Percentiles rank a stretch among this genome's conserved stretches.
Conservation (phyloP, 2,113 vertebrate genomes). For the Alces alces region DNA sequence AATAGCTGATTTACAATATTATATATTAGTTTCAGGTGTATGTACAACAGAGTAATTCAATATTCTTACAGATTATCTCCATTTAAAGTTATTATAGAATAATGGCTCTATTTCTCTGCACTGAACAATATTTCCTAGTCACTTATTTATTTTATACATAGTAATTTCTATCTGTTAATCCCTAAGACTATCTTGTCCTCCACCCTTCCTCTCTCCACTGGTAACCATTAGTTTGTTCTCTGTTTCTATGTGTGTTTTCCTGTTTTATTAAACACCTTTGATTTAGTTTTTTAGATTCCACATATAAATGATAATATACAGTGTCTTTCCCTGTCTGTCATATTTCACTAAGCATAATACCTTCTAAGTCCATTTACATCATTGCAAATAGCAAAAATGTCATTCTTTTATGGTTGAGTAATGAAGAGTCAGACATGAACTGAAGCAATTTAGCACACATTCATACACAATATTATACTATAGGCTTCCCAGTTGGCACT, state of each 20-base stretch:
- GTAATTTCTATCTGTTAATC: background rate
- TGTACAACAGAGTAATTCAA: background rate
- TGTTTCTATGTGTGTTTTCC: background rate
- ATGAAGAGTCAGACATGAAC: background rate
- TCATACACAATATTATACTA: background rate
- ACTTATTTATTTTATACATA: background rate
- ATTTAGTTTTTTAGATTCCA: background rate
- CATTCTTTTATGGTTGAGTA: background rate
- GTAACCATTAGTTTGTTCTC: background rate
- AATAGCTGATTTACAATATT: background rate
- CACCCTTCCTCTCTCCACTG: background rate
- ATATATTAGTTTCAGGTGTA: background rate
- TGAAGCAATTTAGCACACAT: background rate
- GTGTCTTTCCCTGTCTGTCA: background rate
- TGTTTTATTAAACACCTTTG: background rate
- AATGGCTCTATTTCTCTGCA: background rate
- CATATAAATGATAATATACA: background rate
- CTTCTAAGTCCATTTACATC: background rate
- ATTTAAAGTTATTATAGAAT: background rate
- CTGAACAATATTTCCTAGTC: background rate
- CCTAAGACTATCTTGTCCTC: background rate
- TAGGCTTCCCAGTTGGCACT: background rate
- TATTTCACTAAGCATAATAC: background rate
- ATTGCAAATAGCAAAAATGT: background rate
- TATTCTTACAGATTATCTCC: background rate